Evolutionary conservation across 2,888 invertebrate species (phyloP).

Genomic region (Acleris holmiana): DNA sequence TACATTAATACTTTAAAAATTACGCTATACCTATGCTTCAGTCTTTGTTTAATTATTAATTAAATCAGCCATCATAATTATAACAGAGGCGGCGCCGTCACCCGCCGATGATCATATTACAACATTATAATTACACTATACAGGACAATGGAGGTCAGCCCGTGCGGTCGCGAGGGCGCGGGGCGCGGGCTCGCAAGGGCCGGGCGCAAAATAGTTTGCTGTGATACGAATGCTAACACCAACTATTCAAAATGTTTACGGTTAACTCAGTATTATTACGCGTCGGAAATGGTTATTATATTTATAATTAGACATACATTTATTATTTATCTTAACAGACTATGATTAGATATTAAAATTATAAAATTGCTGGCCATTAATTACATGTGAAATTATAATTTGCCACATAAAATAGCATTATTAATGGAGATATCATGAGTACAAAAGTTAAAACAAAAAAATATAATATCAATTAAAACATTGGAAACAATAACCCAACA

Average conservation of each 20-base stretch:
- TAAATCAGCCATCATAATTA: slow-evolving; percentile 66
- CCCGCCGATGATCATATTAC: slow-evolving; percentile 60
- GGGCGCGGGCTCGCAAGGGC: background rate
- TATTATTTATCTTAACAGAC: slow-evolving; percentile 51
- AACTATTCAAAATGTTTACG: slow-evolving; percentile 41
- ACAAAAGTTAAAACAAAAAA: slow-evolving; percentile 17
- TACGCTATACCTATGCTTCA: slow-evolving; percentile 81
- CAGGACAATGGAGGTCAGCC: slow-evolving; percentile 46
- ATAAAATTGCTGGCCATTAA: slow-evolving; percentile 66
- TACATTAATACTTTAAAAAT: slow-evolving; percentile 76
- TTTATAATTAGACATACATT: slow-evolving; percentile 48
- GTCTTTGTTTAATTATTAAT: slow-evolving; percentile 81
- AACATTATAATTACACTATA: slow-evolving; percentile 51
- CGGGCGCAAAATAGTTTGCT: slow-evolving; percentile 22
- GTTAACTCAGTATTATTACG: slow-evolving; percentile 46
- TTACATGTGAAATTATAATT: slow-evolving; percentile 46
- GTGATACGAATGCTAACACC: slow-evolving; percentile 37
- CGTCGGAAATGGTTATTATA: slow-evolving; percentile 47
- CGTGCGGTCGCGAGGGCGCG: slow-evolving; percentile 1
- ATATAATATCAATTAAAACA: slow-evolving; percentile 26
- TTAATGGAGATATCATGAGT: slow-evolving; percentile 9
- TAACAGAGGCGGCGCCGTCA: slow-evolving; percentile 60
- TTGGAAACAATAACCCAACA: slow-evolving; percentile 6
- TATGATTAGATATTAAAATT: slow-evolving; percentile 52
- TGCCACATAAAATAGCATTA: slow-evolving; percentile 39